These are phyloP conservation scores for Clarias fuscus DNA, from an alignment of 2,797 vertebrate species.

Conservation along the genomic window DNA sequence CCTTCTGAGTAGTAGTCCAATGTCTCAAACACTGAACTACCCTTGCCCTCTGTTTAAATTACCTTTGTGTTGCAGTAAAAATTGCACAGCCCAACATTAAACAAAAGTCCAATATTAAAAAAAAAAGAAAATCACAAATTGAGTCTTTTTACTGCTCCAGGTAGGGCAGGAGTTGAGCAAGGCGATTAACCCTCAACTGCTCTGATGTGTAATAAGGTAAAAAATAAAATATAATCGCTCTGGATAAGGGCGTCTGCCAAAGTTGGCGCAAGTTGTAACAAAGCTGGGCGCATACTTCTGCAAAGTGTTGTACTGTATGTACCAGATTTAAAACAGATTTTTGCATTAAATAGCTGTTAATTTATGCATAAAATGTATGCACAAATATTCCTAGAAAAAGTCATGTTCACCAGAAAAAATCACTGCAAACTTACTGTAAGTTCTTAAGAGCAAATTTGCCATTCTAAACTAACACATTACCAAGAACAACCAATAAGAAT, in stretches of 20 bases:
- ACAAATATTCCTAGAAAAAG: neutral
- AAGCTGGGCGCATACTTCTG: neutral
- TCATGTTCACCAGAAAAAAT: neutral
- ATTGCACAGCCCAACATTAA: neutral
- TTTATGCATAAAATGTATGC: neutral
- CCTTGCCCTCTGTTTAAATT: neutral
- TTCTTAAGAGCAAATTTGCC: neutral
- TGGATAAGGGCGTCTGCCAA: no score
- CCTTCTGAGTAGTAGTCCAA: no score
- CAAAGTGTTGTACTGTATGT: no score
- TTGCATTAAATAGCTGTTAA: neutral
- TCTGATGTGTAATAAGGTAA: no score
- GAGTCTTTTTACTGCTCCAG: neutral
- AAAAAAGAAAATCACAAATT: neutral
- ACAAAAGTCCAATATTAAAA: neutral
- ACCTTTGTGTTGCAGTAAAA: neutral
- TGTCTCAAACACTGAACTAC: no score
- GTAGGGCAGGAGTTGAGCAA: neutral
- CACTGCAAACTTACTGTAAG: neutral
- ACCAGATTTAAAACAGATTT: neutral
- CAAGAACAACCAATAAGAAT: neutral
- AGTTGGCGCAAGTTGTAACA: no score
- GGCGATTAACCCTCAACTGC: no score
- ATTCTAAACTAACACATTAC: neutral
- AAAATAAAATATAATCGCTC: no score